A percentile compares a stretch with the other conserved stretches of the same genome.
Evolutionary conservation across 2,888 invertebrate species (phyloP).

Genomic region (Chrysolina oricalcia): DNA sequence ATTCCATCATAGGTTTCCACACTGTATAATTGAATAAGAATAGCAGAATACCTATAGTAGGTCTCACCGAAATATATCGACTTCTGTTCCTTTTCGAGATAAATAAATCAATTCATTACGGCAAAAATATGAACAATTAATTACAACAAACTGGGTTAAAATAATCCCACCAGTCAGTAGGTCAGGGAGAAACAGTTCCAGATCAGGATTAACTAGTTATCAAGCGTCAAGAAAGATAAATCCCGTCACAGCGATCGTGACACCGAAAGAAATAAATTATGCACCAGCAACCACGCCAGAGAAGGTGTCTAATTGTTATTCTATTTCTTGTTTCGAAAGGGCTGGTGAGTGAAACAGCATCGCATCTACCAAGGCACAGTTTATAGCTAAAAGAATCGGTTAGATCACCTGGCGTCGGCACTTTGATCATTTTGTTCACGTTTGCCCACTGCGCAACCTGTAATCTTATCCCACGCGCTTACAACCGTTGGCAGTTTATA

Average conservation of each 20-base stretch:
- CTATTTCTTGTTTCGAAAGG: constrained; percentile 34
- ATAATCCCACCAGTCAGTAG: constrained; percentile 10
- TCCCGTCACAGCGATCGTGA: constrained; percentile 18
- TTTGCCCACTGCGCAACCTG: no score
- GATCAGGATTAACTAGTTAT: neutral
- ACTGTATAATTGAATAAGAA: no score
- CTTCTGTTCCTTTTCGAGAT: neutral
- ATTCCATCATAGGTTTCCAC: no score
- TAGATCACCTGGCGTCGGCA: no score
- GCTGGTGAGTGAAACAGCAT: constrained; percentile 30
- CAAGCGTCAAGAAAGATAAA: constrained; percentile 1
- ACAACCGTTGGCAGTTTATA: no score
- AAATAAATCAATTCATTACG: neutral
- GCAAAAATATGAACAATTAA: constrained; percentile 7
- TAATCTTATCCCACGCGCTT: no score
- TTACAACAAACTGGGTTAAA: constrained; percentile 14
- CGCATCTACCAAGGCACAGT: constrained; percentile 12
- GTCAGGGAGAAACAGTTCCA: constrained; percentile 21
- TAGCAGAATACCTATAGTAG: neutral
- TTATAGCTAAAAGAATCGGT: no score
- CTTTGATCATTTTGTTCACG: no score
- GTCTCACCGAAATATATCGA: neutral
- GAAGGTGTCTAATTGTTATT: constrained; percentile 49
- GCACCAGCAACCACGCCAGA: constrained; percentile 46
- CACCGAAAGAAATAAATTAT: constrained; percentile 47